Conservation (phyloP, 2,113 vertebrate species). For the Procapra przewalskii region DNA sequence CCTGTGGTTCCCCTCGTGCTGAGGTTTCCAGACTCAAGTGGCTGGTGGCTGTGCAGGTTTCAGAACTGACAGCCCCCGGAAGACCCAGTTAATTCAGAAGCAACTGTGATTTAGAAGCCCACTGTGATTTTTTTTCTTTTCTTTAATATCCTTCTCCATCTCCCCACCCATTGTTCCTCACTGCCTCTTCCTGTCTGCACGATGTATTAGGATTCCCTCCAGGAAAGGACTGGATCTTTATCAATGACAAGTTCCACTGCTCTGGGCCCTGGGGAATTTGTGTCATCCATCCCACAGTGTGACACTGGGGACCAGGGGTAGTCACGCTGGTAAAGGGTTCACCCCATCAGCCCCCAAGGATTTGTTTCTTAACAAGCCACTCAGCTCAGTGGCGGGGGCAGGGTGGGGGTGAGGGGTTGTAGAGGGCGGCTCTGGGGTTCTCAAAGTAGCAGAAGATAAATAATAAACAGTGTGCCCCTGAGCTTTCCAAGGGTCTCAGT, state of each 20-base stretch:
- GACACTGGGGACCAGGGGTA: not conserved
- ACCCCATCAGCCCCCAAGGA: not conserved
- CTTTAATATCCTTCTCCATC: not conserved
- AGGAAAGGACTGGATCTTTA: not conserved
- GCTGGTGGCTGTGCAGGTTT: constrained; percentile 46
- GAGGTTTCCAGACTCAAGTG: constrained; percentile 24
- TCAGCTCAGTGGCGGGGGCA: not conserved
- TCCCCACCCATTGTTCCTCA: not conserved
- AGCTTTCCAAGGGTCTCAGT: not conserved
- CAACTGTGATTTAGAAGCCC: too few relatives aligned
- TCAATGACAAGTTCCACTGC: not conserved
- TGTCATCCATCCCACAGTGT: not conserved
- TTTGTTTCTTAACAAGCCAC: not conserved
- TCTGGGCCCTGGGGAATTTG: not conserved
- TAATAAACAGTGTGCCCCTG: not conserved
- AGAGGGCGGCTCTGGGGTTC: not conserved
- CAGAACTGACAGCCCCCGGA: constrained; percentile 14
- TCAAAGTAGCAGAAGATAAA: not conserved
- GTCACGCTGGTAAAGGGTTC: not conserved
- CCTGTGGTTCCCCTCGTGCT: constrained; percentile 39
- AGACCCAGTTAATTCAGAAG: constrained; percentile 35
- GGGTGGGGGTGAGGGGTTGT: accelerated
- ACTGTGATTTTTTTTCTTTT: not conserved
- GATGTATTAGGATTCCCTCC: not conserved
- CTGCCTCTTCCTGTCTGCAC: not conserved